Conservation (phyloP, 2,888 invertebrate genomes). For the Rhamphomyia laevipes region DNA sequence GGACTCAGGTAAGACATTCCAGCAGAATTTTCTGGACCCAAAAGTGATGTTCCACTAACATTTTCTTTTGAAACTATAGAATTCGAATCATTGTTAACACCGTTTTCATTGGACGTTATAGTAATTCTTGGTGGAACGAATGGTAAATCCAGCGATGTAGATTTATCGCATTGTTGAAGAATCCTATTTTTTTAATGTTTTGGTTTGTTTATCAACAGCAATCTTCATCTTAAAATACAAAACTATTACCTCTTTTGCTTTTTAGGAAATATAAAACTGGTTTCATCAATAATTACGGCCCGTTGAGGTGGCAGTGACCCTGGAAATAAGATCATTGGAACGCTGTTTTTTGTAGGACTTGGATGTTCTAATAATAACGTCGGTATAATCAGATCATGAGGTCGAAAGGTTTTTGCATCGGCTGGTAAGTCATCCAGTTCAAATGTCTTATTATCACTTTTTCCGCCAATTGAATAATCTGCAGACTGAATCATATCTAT, state of each 20-base stretch:
- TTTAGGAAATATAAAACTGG: conserved; percentile 33
- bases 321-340: conserved; percentile 38
- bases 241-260: conserved; percentile 34
- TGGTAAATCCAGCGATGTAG: conserved; percentile 48
- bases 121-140: conserved; percentile 57
- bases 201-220: no score
- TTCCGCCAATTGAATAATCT: not conserved
- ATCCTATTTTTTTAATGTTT: conserved; percentile 34
- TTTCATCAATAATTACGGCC: conserved; percentile 30
- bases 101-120: conserved; percentile 62
- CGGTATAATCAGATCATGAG: conserved; percentile 48
- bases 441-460: conserved; percentile 21
- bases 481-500: no score
- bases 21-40: conserved; percentile 32
- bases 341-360: conserved; percentile 49
- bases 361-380: conserved; percentile 54
- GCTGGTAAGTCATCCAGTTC: conserved; percentile 26
- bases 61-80: conserved; percentile 45
- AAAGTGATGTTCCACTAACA: conserved; percentile 37
- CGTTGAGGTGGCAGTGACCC: conserved; percentile 47
- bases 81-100: conserved; percentile 58
- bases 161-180: conserved; percentile 50
- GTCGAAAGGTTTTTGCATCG: conserved; percentile 26
- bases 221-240: no score
- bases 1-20: conserved; percentile 67